Conservation (phyloP, 1,140 invertebrate species). For the Sarcophaga peregrina region DNA sequence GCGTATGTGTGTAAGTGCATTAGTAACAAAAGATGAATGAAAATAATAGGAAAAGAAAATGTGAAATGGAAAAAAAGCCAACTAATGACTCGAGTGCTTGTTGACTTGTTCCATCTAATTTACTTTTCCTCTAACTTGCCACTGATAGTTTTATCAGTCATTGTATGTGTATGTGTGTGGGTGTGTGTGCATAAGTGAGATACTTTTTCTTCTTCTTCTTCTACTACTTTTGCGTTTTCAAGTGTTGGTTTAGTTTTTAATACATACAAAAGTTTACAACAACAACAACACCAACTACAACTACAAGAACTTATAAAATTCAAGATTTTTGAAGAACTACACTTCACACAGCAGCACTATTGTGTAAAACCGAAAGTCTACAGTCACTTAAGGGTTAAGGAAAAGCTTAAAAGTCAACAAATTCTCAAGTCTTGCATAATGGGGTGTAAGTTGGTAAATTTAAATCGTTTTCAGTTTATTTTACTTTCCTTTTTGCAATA, state of each 20-base stretch:
- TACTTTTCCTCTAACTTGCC: background rate
- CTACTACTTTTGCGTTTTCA: background rate
- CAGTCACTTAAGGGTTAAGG: conserved; percentile 9
- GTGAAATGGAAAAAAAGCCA: no score
- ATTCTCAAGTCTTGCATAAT: conserved; percentile 41
- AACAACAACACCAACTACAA: background rate
- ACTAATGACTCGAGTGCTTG: conserved; percentile 38
- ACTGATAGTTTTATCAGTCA: conserved; percentile 9
- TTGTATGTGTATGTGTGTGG: background rate
- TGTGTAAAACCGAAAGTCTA: background rate
- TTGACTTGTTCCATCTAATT: conserved; percentile 41
- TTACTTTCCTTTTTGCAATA: background rate
- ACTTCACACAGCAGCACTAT: background rate
- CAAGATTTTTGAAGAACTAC: background rate
- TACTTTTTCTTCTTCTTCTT: conserved; percentile 9
- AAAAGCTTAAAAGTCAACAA: conserved; percentile 33
- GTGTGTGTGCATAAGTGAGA: background rate
- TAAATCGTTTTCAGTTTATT: conserved; percentile 12
- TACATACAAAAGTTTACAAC: conserved; percentile 36
- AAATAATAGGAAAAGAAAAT: conserved; percentile 18
- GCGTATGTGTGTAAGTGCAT: background rate
- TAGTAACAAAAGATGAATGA: background rate
- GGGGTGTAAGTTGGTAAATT: conserved; percentile 33
- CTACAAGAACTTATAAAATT: background rate
- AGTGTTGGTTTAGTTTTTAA: conserved; percentile 31